A percentile compares a stretch with the other conserved stretches of the same genome.
Evolutionary conservation across 1,140 invertebrate species (phyloP).

Genomic region (Agrypnia vestita): DNA sequence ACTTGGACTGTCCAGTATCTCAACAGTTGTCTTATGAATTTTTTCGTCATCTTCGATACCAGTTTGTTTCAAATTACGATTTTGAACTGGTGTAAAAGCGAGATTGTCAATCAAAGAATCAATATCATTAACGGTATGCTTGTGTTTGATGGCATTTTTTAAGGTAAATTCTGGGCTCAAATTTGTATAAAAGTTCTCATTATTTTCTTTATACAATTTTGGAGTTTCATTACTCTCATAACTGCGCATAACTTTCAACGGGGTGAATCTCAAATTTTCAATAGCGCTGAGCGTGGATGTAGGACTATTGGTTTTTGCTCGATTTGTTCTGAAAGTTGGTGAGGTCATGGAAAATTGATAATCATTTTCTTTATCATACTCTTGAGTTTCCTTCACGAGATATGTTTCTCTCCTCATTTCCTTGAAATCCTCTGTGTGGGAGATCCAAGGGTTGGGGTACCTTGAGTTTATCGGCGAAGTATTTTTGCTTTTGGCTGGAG

Average conservation of each 20-base stretch:
- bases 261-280: constrained; percentile 52
- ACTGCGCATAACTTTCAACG: constrained; percentile 24
- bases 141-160: not conserved
- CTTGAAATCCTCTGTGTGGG: constrained; percentile 3
- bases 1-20: not conserved
- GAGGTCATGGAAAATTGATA: not conserved
- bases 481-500: not conserved
- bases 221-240: not conserved
- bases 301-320: constrained; percentile 7
- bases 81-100: constrained; percentile 50
- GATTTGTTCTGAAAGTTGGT: not conserved
- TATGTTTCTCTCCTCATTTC: constrained; percentile 40
- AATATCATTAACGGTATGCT: constrained; percentile 3
- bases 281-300: constrained; percentile 48
- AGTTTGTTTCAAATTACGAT: constrained; percentile 1
- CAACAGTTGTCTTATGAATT: not conserved
- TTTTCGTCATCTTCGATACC: not conserved
- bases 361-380: constrained; percentile 39
- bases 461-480: not conserved
- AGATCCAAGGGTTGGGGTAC: constrained; percentile 9
- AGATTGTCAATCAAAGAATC: constrained; percentile 45
- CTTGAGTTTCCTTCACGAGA: constrained; percentile 9
- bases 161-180: not conserved
- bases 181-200: not conserved
- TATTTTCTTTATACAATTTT: not conserved